These are phyloP conservation scores for Zaprionus gabonicus DNA, from an alignment of 1,140 invertebrate species.

Conservation along the genomic window DNA sequence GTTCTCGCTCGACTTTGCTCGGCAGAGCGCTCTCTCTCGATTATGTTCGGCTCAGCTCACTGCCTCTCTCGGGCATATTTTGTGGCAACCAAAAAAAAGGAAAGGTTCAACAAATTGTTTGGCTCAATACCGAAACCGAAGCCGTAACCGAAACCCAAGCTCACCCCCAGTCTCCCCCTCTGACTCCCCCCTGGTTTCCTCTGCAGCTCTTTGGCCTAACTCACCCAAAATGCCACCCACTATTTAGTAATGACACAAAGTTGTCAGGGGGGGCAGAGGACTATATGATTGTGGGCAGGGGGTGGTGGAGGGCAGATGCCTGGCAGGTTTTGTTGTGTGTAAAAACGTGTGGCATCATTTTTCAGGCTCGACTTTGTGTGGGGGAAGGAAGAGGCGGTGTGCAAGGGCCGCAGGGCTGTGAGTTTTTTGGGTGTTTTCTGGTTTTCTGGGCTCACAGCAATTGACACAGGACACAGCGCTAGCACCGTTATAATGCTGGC, in stretches of 20 bases:
- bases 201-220: neutral
- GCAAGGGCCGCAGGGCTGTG: slow-evolving; percentile 10
- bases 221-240: slow-evolving; percentile 34
- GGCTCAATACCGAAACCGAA: slow-evolving; percentile 58
- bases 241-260: slow-evolving; percentile 77
- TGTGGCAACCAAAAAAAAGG: slow-evolving; percentile 58
- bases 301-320: neutral
- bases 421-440: slow-evolving; percentile 51
- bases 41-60: neutral
- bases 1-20: slow-evolving; percentile 6
- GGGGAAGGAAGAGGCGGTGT: neutral
- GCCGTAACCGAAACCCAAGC: slow-evolving; percentile 28
- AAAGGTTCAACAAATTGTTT: slow-evolving; percentile 81
- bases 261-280: slow-evolving; percentile 12
- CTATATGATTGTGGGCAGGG: neutral
- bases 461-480: slow-evolving; percentile 25
- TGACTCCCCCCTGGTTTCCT: neutral
- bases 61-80: slow-evolving; percentile 63
- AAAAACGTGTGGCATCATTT: slow-evolving; percentile 62
- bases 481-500: slow-evolving; percentile 32
- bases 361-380: slow-evolving; percentile 36
- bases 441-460: slow-evolving; percentile 67
- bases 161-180: neutral
- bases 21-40: slow-evolving; percentile 7
- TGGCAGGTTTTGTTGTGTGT: slow-evolving; percentile 30